Percentiles rank a stretch among this genome's conserved stretches.
Conservation (phyloP, 2,888 invertebrate species). For the Cyrtodaria siliqua region DNA sequence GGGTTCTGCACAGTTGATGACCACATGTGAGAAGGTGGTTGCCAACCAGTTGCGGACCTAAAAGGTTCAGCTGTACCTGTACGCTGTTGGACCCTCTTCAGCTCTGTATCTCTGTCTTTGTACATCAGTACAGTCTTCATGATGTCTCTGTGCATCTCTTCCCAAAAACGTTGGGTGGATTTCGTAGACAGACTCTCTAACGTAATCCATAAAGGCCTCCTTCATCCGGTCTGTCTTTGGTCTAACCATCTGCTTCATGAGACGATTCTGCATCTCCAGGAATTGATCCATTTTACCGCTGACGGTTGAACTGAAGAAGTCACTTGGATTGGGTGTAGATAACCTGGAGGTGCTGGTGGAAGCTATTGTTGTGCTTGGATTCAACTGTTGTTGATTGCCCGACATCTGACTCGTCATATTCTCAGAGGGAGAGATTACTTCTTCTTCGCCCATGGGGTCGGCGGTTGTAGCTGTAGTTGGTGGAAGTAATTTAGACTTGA, state of each 20-base stretch:
- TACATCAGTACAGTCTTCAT: constrained; percentile 51
- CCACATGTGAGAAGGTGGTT: constrained; percentile 43
- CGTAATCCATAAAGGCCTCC: constrained; percentile 41
- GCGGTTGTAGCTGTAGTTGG: constrained; percentile 9
- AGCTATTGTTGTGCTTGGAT: constrained; percentile 19
- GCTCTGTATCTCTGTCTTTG: constrained; percentile 36
- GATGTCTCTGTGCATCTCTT: constrained; percentile 34
- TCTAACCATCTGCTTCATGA: constrained; percentile 40
- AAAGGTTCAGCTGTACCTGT: constrained; percentile 7
- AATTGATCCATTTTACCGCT: constrained; percentile 29
- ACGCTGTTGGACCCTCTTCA: constrained; percentile 16
- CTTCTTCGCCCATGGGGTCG: background rate
- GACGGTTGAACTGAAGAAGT: constrained; percentile 16
- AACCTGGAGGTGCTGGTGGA: constrained; percentile 18
- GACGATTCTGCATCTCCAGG: constrained; percentile 36
- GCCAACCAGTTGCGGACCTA: constrained; percentile 32
- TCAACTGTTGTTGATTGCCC: constrained; percentile 15
- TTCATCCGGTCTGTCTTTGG: constrained; percentile 50
- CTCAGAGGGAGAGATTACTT: background rate
- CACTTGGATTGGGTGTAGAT: constrained; percentile 15
- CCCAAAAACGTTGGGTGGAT: constrained; percentile 41
- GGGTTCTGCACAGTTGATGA: constrained; percentile 39
- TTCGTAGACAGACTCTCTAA: constrained; percentile 41
- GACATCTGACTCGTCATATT: constrained; percentile 11
- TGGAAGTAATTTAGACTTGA: constrained; percentile 20